Conservation (phyloP, 2,888 invertebrate species). For the Dermolepida albohirtum region DNA sequence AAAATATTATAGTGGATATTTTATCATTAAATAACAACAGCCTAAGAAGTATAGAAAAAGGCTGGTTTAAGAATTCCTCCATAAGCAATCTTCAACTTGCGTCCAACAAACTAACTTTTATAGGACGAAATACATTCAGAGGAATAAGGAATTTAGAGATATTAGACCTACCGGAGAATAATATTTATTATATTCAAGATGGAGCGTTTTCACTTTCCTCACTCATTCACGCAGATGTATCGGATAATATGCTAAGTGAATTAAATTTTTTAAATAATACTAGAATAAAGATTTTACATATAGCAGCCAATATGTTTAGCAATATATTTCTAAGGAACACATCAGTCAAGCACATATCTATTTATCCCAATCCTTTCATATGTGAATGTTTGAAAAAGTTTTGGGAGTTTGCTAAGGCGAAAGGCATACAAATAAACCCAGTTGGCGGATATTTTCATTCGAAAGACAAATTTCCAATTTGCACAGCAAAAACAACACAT, state of each 20-base stretch:
- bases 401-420: neutral
- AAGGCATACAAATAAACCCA: neutral
- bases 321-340: constrained; percentile 5
- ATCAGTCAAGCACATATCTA: constrained; percentile 1
- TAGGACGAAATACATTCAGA: neutral
- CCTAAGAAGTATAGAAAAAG: neutral
- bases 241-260: constrained; percentile 29
- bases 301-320: constrained; percentile 33
- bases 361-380: constrained; percentile 33
- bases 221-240: constrained; percentile 3
- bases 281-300: constrained; percentile 7
- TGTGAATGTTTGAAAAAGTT: constrained; percentile 34
- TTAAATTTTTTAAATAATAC: constrained; percentile 23
- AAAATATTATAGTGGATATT: constrained; percentile 15
- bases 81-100: constrained; percentile 9
- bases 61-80: constrained; percentile 20
- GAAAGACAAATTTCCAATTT: neutral
- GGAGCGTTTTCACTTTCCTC: constrained; percentile 1
- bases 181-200: constrained; percentile 13
- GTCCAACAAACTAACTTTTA: constrained; percentile 9
- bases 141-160: neutral
- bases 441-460: neutral
- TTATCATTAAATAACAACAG: constrained; percentile 27
- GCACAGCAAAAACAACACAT: neutral
- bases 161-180: constrained; percentile 3